These are phyloP conservation scores for Panagrolaimus sp. DNA, from an alignment of 1,140 invertebrate species.

Conservation along the genomic window DNA sequence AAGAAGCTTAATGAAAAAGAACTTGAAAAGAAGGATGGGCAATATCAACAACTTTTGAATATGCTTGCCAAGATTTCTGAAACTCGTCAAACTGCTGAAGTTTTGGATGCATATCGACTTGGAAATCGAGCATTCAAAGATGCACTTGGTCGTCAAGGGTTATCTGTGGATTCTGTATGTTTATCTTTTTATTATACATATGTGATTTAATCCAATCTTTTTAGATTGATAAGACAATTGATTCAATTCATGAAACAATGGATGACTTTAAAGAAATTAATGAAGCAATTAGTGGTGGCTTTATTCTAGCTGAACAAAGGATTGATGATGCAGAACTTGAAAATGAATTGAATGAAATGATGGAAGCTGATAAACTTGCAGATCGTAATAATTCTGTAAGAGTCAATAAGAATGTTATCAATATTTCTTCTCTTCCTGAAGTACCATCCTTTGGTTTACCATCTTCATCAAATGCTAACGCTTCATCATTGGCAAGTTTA, in stretches of 20 bases:
- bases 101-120: conserved; percentile 47
- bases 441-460: conserved; percentile 23
- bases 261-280: conserved; percentile 30
- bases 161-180: conserved; percentile 44
- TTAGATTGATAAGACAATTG: not conserved
- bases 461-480: not conserved
- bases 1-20: conserved; percentile 52
- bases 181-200: too few species aligned
- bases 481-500: not conserved
- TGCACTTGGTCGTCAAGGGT: conserved; percentile 42
- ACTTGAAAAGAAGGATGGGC: conserved; percentile 48
- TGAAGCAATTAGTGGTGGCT: conserved; percentile 31
- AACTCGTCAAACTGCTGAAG: conserved; percentile 52
- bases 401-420: conserved; percentile 33
- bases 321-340: not conserved
- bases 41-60: conserved; percentile 25
- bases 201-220: too few species aligned
- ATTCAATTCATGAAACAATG: conserved; percentile 4
- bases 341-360: not conserved
- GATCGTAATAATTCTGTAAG: conserved; percentile 28
- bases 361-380: not conserved
- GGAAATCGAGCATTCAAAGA: conserved; percentile 51
- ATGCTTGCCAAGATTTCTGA: conserved; percentile 49
- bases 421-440: conserved; percentile 35
- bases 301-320: not conserved